Percentiles rank a stretch among this genome's conserved stretches.
Evolutionary conservation across 2,888 invertebrate genomes (phyloP).

Genomic region (Hirudinaria manillensis): DNA sequence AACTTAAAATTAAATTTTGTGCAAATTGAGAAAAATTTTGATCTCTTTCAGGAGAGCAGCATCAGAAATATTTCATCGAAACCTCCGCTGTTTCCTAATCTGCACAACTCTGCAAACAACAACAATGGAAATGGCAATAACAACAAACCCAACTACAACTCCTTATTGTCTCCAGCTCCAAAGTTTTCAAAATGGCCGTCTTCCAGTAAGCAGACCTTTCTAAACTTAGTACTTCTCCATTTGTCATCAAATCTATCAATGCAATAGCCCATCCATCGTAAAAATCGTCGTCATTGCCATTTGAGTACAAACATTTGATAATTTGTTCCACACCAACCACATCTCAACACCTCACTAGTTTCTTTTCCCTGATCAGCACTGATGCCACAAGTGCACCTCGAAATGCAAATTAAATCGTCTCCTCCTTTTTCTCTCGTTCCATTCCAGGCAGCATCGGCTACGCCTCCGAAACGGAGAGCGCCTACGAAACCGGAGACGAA

Average conservation of each 20-base stretch:
- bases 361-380: no score
- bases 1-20: no score
- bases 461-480: slow-evolving; percentile 32
- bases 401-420: no score
- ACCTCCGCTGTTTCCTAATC: slow-evolving; percentile 2
- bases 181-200: slow-evolving; percentile 27
- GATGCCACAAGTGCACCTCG: no score
- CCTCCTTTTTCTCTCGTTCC: no score
- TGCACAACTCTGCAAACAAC: slow-evolving; percentile 18
- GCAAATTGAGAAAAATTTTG: no score
- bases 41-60: neutral
- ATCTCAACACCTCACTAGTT: no score
- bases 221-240: neutral
- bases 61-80: neutral
- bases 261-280: no score
- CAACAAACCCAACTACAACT: neutral
- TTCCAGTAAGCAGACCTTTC: neutral
- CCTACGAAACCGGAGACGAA: slow-evolving; percentile 34
- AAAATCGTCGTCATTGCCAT: no score
- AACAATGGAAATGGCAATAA: slow-evolving; percentile 14
- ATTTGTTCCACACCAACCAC: neutral
- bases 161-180: slow-evolving; percentile 13
- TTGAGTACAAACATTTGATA: no score
- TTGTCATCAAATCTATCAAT: no score
- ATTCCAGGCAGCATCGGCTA: slow-evolving; percentile 26